phyloP scores from a whole-genome alignment of 2,797 vertebrate species.

The Macrochelys suwanniensis region DNA sequence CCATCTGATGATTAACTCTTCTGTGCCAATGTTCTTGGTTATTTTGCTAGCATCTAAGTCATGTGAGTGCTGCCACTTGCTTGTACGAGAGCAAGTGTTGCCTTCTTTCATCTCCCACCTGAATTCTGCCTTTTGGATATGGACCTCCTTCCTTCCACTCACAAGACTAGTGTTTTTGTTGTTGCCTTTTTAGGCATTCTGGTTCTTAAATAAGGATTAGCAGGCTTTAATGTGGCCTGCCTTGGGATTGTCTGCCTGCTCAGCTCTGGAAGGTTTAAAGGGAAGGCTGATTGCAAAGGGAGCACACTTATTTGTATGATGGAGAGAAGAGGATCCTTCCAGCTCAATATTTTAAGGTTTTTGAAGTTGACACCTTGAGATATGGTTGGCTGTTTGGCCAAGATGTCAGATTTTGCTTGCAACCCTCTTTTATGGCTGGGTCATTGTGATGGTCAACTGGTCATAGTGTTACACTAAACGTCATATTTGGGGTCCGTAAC shows the following conservation, averaged over 20 bases:
- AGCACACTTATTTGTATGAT: not conserved
- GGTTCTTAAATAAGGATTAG: not conserved
- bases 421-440: not conserved
- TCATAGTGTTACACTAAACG: not conserved
- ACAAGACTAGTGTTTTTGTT: not conserved
- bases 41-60: not conserved
- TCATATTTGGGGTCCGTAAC: not conserved
- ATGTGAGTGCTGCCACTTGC: not conserved
- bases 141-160: no score
- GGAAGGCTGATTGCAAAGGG: not conserved
- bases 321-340: not conserved
- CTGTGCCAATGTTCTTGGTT: accelerated
- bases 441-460: not conserved
- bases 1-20: not conserved
- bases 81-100: accelerated
- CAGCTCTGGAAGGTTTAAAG: not conserved
- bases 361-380: not conserved
- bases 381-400: not conserved
- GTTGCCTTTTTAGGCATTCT: accelerated
- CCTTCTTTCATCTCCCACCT: not conserved
- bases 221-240: not conserved
- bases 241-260: not conserved
- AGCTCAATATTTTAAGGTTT: not conserved
- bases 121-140: no score
- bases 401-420: not conserved